phyloP scores from a whole-genome alignment of 2,888 invertebrate genomes.

The Opisthograptis luteolata region DNA sequence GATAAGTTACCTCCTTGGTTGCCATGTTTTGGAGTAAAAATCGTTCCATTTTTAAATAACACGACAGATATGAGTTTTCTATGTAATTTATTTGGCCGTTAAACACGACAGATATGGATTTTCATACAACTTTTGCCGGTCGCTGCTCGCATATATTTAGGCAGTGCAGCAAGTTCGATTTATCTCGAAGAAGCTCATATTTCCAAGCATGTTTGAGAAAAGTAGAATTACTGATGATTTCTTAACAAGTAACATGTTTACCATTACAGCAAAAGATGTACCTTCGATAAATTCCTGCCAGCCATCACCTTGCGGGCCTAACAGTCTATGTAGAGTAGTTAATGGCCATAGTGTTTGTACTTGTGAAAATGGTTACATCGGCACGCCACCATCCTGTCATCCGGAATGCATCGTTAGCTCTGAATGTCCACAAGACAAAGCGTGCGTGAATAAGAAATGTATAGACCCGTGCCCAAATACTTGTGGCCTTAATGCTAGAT shows the following conservation, averaged over 20 bases:
- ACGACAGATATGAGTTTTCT: too few species aligned
- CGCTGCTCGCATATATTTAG: too few species aligned
- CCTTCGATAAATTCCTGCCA: conserved; percentile 86
- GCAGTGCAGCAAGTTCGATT: too few species aligned
- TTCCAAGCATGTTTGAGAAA: too few species aligned
- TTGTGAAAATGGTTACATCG: conserved; percentile 89
- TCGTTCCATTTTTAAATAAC: too few species aligned
- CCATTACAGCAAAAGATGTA: conserved; percentile 48
- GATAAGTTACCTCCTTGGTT: too few species aligned
- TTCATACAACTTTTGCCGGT: too few species aligned
- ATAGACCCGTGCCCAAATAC: conserved; percentile 92
- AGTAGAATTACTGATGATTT: neutral
- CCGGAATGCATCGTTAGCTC: conserved; percentile 94
- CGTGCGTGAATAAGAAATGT: conserved; percentile 92
- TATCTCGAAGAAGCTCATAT: too few species aligned
- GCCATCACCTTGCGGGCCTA: conserved; percentile 94
- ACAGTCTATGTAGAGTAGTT: conserved; percentile 90
- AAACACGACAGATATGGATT: too few species aligned
- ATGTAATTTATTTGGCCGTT: too few species aligned
- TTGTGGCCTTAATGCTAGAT: conserved; percentile 92
- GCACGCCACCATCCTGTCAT: conserved; percentile 90
- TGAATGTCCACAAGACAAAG: conserved; percentile 91
- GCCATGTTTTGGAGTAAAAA: too few species aligned
- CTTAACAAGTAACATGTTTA: conserved; percentile 5
- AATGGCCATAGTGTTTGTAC: conserved; percentile 93